A percentile compares a stretch with the other conserved stretches of the same genome.
These are phyloP conservation scores for Eulemur rubriventer DNA, from an alignment of 2,797 vertebrate genomes.

Conservation along the genomic window DNA sequence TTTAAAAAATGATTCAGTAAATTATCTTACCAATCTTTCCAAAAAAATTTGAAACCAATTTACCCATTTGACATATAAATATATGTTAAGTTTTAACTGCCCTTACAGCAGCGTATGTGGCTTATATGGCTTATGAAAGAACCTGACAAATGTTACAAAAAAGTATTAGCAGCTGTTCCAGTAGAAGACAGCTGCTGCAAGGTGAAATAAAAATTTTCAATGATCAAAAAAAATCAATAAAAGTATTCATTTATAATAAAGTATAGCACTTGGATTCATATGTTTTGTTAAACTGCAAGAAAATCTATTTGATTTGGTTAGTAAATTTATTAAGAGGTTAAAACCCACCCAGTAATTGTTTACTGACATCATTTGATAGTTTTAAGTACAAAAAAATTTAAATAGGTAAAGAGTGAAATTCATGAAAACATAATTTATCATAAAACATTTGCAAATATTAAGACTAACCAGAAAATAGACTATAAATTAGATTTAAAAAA, in stretches of 20 bases:
- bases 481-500: neutral
- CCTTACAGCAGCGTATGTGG: neutral
- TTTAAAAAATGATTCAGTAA: neutral
- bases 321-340: slow-evolving; percentile 40
- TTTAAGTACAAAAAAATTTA: slow-evolving; percentile 51
- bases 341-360: slow-evolving; percentile 5
- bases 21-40: neutral
- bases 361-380: slow-evolving; percentile 41
- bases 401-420: slow-evolving; percentile 45
- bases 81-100: neutral
- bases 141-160: neutral
- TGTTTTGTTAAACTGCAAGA: slow-evolving; percentile 3
- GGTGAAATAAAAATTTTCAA: slow-evolving; percentile 12
- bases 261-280: slow-evolving; percentile 11
- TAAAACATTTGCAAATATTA: neutral
- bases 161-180: slow-evolving; percentile 5
- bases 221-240: slow-evolving; percentile 12
- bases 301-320: slow-evolving; percentile 48
- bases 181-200: neutral
- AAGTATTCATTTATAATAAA: slow-evolving; percentile 7
- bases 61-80: slow-evolving; percentile 15
- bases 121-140: slow-evolving; percentile 42
- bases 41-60: neutral
- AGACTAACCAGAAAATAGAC: neutral
- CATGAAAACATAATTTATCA: neutral